Conservation (phyloP, 2,888 invertebrate genomes). For the Spilosoma lubricipeda region DNA sequence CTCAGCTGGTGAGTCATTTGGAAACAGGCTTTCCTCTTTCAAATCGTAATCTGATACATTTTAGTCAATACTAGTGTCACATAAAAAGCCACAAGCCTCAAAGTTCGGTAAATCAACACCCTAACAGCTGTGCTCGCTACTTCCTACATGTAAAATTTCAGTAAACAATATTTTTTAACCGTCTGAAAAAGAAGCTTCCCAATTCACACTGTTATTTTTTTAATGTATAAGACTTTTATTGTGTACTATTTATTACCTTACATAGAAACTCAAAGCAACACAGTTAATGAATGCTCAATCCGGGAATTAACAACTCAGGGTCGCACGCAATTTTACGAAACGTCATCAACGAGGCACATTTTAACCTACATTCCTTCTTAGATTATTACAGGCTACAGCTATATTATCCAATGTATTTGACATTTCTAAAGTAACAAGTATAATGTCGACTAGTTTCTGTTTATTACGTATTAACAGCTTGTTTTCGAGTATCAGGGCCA, state of each 20-base stretch:
- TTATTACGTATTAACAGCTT: constrained; percentile 22
- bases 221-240: too few relatives aligned
- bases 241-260: not conserved
- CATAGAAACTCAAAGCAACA: not conserved
- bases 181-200: too few relatives aligned
- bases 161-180: too few relatives aligned
- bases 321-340: not conserved
- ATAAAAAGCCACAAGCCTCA: too few relatives aligned
- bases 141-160: too few relatives aligned
- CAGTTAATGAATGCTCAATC: not conserved
- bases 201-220: too few relatives aligned
- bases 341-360: not conserved
- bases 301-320: not conserved
- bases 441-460: constrained; percentile 27
- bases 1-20: too few relatives aligned
- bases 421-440: constrained; percentile 18
- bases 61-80: too few relatives aligned
- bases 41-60: too few relatives aligned
- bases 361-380: not conserved
- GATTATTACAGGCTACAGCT: not conserved
- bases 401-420: constrained; percentile 5
- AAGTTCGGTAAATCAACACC: too few relatives aligned
- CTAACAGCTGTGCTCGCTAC: too few relatives aligned
- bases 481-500: constrained; percentile 22
- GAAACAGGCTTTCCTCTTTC: too few relatives aligned